Conservation (phyloP, 2,797 vertebrate genomes). For the Chrosomus eos region DNA sequence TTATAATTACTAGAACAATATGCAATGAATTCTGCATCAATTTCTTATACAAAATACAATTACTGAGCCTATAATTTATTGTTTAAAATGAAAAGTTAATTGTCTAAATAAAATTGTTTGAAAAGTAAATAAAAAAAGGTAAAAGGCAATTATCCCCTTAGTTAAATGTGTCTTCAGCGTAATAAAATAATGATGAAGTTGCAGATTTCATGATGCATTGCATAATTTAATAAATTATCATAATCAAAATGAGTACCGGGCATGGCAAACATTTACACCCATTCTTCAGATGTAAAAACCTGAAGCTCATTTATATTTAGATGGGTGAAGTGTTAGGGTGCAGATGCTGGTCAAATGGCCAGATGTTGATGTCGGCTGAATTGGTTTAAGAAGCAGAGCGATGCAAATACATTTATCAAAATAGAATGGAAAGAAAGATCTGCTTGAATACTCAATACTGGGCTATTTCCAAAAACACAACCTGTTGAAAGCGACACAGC, state of each 20-base stretch:
- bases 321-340: slow-evolving; percentile 16
- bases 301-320: background rate
- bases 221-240: slow-evolving; percentile 2
- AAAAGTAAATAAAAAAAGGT: background rate
- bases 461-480: background rate
- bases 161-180: background rate
- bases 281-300: background rate
- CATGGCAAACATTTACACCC: background rate
- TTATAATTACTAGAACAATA: background rate
- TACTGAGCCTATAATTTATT: background rate
- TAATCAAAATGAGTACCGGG: background rate
- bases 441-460: background rate
- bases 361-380: background rate
- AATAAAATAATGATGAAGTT: background rate
- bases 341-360: slow-evolving; percentile 10
- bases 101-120: background rate
- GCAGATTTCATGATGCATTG: slow-evolving; percentile 25
- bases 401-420: slow-evolving; percentile 12
- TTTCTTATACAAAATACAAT: background rate
- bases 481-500: slow-evolving; percentile 1
- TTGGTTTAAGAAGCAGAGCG: background rate
- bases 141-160: background rate
- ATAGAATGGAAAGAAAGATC: slow-evolving; percentile 5
- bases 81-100: background rate
- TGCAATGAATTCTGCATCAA: background rate